Evolutionary conservation across 1,140 invertebrate species (phyloP).

Genomic region (Ostrea denselamellosa): DNA sequence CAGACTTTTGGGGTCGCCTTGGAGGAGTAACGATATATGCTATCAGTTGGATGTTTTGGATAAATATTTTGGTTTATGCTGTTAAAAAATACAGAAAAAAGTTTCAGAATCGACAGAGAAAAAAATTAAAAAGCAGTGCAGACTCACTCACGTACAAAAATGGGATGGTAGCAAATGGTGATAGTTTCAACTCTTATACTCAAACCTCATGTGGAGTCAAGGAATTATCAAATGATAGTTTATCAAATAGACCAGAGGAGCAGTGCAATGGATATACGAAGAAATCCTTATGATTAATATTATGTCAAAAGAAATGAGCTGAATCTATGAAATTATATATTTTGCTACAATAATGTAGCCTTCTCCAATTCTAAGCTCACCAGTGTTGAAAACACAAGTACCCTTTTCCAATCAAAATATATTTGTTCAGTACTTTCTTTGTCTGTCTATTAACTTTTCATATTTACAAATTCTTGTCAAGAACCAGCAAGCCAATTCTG

Average conservation of each 20-base stretch:
- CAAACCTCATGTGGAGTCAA: not conserved
- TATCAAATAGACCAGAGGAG: not conserved
- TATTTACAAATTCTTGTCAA: too few species aligned
- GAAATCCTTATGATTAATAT: not conserved
- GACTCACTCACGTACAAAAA: not conserved
- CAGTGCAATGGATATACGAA: not conserved
- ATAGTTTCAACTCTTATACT: not conserved
- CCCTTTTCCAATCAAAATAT: too few species aligned
- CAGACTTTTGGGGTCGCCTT: conserved; percentile 69
- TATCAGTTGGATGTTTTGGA: conserved; percentile 75
- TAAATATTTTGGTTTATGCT: conserved; percentile 73
- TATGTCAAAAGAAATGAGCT: too few species aligned
- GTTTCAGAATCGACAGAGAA: conserved; percentile 24
- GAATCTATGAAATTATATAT: too few species aligned
- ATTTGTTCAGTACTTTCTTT: too few species aligned
- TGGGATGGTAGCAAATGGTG: not conserved
- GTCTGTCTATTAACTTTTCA: too few species aligned
- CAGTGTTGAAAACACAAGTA: too few species aligned
- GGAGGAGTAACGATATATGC: conserved; percentile 70
- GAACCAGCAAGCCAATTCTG: too few species aligned
- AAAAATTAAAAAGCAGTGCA: not conserved
- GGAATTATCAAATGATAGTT: not conserved
- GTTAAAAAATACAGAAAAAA: conserved; percentile 70
- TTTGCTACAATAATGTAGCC: too few species aligned
- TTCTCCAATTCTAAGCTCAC: too few species aligned